Evolutionary conservation across 1,140 invertebrate genomes (phyloP), one percentile per base, ranked within the genome.

Genomic region (Anoplophora glabripennis): DNA sequence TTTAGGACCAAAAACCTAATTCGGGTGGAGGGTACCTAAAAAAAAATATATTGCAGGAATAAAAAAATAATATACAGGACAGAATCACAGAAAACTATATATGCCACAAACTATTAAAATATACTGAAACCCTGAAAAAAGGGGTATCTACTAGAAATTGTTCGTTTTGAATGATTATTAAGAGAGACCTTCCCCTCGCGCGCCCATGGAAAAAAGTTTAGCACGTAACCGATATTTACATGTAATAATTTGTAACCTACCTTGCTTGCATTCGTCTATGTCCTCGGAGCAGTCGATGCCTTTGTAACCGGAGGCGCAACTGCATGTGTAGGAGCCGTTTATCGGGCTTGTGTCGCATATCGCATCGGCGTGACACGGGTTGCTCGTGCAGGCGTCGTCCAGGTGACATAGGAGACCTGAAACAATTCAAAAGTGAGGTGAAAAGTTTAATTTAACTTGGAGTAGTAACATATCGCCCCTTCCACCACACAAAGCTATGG

Each of bases 281-380:
- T 98, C 95, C 68, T 93, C 86, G 0, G 92, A 94, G 70, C 96
- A 99, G 72, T 94, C 87, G 7, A 89, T 78, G 7, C 94, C 93
- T 75, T 92, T 93, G 77, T 91, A 96, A 4, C 94, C 94, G 2
- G 85, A 87, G 14, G 92, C 90, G 72, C 96, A 98, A 8, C 90
- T 93, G 74, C 96, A 98, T 9, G 93, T 88, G 75, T 93, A 95
- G 4, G 91, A 92, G 0, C 96, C 93, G 70, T 95, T 93, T 62
- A 97, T 94, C 8, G 94, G 94, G 63, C 91, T 96, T 0, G 95
- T 98, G 74, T 97, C 92, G 71, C 96, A 98, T 63, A 92, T 92
- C 5, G 95, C 93, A 59, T 93, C 93, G 0, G 88, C 85, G 67
- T 96, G 92, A 73, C 96, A 99, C 0, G 96, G 96, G 79, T 94